These are phyloP conservation scores for Ditula angustiorana DNA, from an alignment of 2,888 invertebrate genomes.

Conservation along the genomic window DNA sequence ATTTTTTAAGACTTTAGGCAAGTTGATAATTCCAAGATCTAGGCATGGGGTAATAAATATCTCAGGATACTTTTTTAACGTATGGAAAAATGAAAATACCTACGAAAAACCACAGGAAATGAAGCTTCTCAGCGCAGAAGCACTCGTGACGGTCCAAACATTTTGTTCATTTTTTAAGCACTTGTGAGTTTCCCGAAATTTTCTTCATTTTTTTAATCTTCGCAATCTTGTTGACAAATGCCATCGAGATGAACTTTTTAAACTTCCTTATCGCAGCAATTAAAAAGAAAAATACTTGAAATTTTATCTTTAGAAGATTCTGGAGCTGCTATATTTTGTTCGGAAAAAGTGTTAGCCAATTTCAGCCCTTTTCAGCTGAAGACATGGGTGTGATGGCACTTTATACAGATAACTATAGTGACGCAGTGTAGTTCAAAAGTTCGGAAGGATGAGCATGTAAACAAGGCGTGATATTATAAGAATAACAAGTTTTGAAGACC, in stretches of 20 bases:
- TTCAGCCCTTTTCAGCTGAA: not conserved
- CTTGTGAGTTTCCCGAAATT: not conserved
- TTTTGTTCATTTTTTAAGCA: no score
- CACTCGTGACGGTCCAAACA: no score
- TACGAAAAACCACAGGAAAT: no score
- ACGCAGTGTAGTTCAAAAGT: not conserved
- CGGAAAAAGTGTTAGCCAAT: not conserved
- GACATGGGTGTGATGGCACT: not conserved
- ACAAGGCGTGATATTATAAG: no score
- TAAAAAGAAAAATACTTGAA: conserved; percentile 28
- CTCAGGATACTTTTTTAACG: no score
- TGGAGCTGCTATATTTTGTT: not conserved
- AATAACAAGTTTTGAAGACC: no score
- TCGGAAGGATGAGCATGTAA: no score
- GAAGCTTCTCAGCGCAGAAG: no score
- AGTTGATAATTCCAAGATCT: no score
- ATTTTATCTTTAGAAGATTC: conserved; percentile 19
- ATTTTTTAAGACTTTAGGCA: no score
- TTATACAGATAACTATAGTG: not conserved
- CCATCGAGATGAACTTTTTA: conserved; percentile 16
- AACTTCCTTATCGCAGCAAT: conserved; percentile 26
- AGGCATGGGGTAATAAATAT: no score
- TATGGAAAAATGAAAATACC: no score
- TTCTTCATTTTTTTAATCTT: not conserved
- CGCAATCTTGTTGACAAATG: conserved; percentile 21